Evolutionary conservation across 2,888 invertebrate species (phyloP).

Genomic region (Ectemnius cavifrons): DNA sequence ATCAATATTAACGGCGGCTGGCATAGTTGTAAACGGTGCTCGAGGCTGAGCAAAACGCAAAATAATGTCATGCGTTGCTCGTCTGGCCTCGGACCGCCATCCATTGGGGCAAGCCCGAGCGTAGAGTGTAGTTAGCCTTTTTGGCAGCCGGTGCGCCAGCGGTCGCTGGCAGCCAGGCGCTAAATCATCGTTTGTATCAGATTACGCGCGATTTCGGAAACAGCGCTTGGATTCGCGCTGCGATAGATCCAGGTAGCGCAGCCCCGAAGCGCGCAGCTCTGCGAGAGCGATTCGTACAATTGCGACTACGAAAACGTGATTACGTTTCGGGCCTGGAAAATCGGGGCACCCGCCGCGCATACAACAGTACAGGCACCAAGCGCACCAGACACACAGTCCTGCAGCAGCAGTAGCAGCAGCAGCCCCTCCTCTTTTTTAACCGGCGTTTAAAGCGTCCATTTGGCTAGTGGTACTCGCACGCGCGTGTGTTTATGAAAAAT

Average conservation of each 20-base stretch:
- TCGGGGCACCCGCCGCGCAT: background rate
- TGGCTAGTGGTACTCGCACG: background rate
- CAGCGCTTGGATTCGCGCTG: conserved; percentile 45
- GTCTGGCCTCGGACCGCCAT: background rate
- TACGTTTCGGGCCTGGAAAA: conserved; percentile 16
- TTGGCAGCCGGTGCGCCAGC: conserved; percentile 27
- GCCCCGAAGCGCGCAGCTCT: background rate
- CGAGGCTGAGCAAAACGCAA: conserved; percentile 49
- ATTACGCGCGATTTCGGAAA: conserved; percentile 57
- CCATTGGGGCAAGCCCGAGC: conserved; percentile 6
- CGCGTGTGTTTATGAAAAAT: background rate
- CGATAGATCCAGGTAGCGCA: conserved; percentile 15
- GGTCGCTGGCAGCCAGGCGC: conserved; percentile 10
- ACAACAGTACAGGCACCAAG: no score
- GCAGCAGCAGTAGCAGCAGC: no score
- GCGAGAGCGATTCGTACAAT: conserved; percentile 19
- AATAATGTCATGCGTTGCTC: conserved; percentile 48
- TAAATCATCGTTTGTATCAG: conserved; percentile 57
- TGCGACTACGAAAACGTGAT: conserved; percentile 32
- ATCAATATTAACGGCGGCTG: conserved; percentile 60
- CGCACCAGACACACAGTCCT: no score
- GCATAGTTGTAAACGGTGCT: conserved; percentile 46
- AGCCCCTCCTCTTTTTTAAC: no score
- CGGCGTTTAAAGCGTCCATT: no score
- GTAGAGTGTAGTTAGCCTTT: conserved; percentile 1